These are phyloP conservation scores for Salvelinus sp. DNA, from an alignment of 2,113 vertebrate genomes.

Conservation along the genomic window DNA sequence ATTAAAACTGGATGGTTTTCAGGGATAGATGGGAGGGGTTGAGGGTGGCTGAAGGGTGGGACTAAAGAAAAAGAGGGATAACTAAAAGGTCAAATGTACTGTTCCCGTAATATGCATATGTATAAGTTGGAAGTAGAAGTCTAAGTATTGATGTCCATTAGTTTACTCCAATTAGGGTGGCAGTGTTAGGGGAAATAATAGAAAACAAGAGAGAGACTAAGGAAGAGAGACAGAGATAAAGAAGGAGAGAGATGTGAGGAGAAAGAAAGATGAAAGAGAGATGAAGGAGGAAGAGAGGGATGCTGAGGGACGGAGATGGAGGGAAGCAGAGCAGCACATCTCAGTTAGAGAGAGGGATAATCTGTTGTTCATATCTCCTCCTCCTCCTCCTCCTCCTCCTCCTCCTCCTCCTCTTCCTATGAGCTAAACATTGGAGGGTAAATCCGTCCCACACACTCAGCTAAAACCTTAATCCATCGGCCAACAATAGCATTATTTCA, in stretches of 20 bases:
- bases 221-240: not conserved
- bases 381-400: not conserved
- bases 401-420: not conserved
- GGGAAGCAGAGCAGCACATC: not conserved
- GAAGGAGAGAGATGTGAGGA: not conserved
- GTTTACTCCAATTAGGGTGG: too few species aligned
- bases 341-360: conserved; percentile 10
- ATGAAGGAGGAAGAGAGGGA: not conserved
- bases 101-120: too few species aligned
- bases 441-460: not conserved
- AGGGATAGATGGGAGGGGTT: too few species aligned
- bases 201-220: not conserved
- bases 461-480: conserved; percentile 3
- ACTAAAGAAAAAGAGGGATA: too few species aligned
- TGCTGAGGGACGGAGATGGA: not conserved
- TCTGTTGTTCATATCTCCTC: conserved; percentile 6
- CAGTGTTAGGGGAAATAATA: not conserved
- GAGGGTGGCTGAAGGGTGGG: too few species aligned
- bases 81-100: too few species aligned
- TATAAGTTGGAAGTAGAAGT: too few species aligned
- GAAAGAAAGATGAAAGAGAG: not conserved
- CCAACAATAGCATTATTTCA: too few species aligned
- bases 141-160: too few species aligned
- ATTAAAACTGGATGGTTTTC: too few species aligned
- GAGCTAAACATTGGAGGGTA: conserved; percentile 1